Evolutionary conservation across 2,888 invertebrate genomes (phyloP).

Genomic region (Deilephila elpenor): DNA sequence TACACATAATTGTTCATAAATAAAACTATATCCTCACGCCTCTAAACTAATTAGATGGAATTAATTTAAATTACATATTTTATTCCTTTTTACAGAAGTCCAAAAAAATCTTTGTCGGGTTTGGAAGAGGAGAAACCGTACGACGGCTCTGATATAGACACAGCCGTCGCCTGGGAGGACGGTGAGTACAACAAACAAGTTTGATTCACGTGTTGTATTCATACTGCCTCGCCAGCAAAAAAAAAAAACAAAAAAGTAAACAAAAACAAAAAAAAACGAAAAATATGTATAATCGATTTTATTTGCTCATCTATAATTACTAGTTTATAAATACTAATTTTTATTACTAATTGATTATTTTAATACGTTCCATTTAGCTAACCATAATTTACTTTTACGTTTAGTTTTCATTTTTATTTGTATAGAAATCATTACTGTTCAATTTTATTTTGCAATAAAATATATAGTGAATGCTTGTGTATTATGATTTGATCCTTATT

Average conservation of each 20-base stretch:
- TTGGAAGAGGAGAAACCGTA: constrained; percentile 54
- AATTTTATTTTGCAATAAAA: not conserved
- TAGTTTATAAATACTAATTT: not conserved
- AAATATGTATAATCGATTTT: not conserved
- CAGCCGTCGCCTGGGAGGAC: constrained; percentile 76
- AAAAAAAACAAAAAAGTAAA: constrained; percentile 1
- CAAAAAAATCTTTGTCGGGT: constrained; percentile 70
- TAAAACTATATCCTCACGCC: too few species aligned
- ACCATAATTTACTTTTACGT: constrained; percentile 1
- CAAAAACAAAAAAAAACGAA: not conserved
- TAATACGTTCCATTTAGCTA: not conserved
- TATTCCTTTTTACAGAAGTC: constrained; percentile 61
- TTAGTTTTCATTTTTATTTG: constrained; percentile 1
- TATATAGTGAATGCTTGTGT: constrained; percentile 1
- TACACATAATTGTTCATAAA: too few species aligned
- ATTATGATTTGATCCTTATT: constrained; percentile 1
- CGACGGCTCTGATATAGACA: constrained; percentile 58
- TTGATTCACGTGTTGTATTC: constrained; percentile 23
- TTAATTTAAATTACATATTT: not conserved
- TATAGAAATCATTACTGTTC: constrained; percentile 8
- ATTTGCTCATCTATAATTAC: not conserved
- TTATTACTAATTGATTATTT: too few species aligned
- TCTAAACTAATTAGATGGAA: too few species aligned
- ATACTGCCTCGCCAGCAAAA: not conserved
- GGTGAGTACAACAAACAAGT: constrained; percentile 61